Conservation (phyloP, 2,113 vertebrate genomes). For the Muntiacus muntjak region DNA sequence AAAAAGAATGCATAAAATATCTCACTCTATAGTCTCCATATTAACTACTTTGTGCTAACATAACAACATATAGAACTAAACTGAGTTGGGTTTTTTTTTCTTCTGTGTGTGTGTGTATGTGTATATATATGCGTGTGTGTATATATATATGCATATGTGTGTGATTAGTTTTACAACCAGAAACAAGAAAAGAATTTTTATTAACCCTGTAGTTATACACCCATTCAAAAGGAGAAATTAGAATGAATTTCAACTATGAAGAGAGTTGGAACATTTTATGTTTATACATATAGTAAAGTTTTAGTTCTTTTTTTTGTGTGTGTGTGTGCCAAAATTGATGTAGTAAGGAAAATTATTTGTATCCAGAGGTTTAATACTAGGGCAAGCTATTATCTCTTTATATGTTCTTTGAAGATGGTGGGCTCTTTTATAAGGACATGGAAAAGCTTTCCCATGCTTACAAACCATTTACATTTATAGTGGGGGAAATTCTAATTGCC, state of each 20-base stretch:
- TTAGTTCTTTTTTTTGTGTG: background rate
- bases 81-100: background rate
- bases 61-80: background rate
- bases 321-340: background rate
- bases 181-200: slow-evolving; percentile 4
- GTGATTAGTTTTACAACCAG: background rate
- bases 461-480: background rate
- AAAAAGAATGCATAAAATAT: background rate
- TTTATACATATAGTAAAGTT: background rate
- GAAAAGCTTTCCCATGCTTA: background rate
- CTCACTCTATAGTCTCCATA: background rate
- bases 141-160: background rate
- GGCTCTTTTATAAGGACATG: background rate
- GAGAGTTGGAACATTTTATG: background rate
- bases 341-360: slow-evolving; percentile 36
- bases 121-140: accelerated
- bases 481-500: background rate
- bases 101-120: accelerated
- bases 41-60: slow-evolving; percentile 13
- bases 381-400: background rate
- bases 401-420: background rate
- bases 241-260: background rate
- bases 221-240: slow-evolving; percentile 24
- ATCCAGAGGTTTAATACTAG: background rate
- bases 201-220: background rate